Conservation (phyloP, 2,113 vertebrate species). For the Ophiodon elongatus region DNA sequence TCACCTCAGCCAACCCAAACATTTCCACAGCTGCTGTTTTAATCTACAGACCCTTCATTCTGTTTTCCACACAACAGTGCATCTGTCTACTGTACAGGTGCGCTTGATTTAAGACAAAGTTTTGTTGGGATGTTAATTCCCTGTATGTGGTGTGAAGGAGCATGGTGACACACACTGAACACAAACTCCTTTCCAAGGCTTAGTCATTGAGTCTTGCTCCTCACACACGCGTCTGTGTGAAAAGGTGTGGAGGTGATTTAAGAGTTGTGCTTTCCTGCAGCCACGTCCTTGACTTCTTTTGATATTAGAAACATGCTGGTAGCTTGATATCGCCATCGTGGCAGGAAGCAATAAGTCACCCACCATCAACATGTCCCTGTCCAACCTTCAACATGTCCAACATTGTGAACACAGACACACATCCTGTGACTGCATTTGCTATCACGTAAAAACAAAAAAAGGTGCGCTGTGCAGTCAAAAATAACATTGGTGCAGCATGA, state of each 20-base stretch:
- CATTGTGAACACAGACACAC: slow-evolving; percentile 3
- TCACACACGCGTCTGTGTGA: not conserved
- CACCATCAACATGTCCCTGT: slow-evolving; percentile 46
- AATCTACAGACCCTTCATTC: slow-evolving; percentile 22
- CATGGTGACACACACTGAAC: not conserved
- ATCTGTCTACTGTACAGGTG: slow-evolving; percentile 15
- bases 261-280: slow-evolving; percentile 12
- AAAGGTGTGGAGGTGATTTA: slow-evolving; percentile 26
- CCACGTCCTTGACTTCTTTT: slow-evolving; percentile 56
- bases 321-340: not conserved
- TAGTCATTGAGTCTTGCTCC: not conserved
- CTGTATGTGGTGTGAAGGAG: not conserved
- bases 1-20: slow-evolving; percentile 53
- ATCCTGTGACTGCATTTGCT: not conserved
- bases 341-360: slow-evolving; percentile 58
- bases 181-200: not conserved
- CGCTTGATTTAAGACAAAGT: not conserved
- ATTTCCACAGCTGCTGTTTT: slow-evolving; percentile 63
- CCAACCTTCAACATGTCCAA: slow-evolving; percentile 38
- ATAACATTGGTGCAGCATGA: not conserved
- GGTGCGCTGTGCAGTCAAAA: not conserved
- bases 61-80: slow-evolving; percentile 35
- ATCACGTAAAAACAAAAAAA: not conserved
- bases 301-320: slow-evolving; percentile 42
- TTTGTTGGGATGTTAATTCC: not conserved